Evolutionary conservation across 35 echinoderm and acorn worm genomes (phyloP).

Genomic region (Eucidaris tribuloides): DNA sequence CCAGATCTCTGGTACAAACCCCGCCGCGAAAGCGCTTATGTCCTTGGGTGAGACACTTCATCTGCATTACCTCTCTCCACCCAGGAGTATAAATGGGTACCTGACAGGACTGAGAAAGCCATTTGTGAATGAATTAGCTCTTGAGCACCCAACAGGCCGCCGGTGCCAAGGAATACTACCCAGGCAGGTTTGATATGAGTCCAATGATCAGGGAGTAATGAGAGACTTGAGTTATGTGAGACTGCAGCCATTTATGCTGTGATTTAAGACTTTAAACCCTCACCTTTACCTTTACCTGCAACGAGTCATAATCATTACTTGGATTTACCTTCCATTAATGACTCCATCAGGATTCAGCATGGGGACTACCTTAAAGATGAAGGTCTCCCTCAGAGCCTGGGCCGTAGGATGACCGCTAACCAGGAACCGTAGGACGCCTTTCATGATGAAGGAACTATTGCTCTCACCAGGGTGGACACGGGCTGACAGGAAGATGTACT

Average conservation of each 20-base stretch:
- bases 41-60: too few species aligned
- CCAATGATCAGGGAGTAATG: neutral
- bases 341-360: conserved; percentile 99
- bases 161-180: too few species aligned
- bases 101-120: too few species aligned
- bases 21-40: neutral
- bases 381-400: conserved; percentile 61
- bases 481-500: conserved; percentile 85
- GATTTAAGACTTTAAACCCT: too few species aligned
- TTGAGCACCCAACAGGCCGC: too few species aligned
- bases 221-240: neutral
- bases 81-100: too few species aligned
- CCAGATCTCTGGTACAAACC: too few species aligned
- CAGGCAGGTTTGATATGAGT: too few species aligned
- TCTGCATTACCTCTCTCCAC: too few species aligned
- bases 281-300: too few species aligned
- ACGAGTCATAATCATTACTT: too few species aligned
- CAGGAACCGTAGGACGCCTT: conserved; percentile 78
- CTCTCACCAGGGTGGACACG: conserved; percentile 94
- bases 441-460: conserved; percentile 97
- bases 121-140: too few species aligned
- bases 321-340: conserved; percentile 85
- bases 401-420: conserved; percentile 81
- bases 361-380: conserved; percentile 94
- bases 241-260: neutral